Conservation (phyloP, 2,113 vertebrate species). For the Deroptyus accipitrinus region DNA sequence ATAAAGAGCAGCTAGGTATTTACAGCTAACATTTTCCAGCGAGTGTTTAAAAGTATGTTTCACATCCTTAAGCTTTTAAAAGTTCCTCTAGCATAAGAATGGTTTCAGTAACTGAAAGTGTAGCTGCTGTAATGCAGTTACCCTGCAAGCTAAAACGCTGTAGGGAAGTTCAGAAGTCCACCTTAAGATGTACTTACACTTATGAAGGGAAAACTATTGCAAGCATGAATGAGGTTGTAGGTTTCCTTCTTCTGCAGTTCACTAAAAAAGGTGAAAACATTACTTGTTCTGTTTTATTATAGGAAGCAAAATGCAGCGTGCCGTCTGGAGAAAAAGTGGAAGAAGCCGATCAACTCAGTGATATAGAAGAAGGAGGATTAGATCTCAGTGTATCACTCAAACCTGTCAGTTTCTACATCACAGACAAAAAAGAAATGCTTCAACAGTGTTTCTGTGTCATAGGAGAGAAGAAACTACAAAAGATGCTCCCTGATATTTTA, state of each 20-base stretch:
- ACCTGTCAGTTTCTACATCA: constrained; percentile 89
- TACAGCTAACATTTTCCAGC: background rate
- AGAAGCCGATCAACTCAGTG: constrained; percentile 83
- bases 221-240: background rate
- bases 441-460: constrained; percentile 92
- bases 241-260: background rate
- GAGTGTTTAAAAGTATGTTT: background rate
- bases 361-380: constrained; percentile 93
- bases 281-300: constrained; percentile 30
- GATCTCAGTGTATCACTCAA: constrained; percentile 87
- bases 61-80: background rate
- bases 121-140: background rate
- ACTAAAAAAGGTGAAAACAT: background rate
- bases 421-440: constrained; percentile 90
- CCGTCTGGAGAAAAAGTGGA: constrained; percentile 73
- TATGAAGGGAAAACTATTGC: background rate
- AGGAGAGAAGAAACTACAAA: constrained; percentile 90
- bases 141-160: background rate
- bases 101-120: background rate
- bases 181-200: background rate
- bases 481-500: constrained; percentile 93
- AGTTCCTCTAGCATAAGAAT: background rate
- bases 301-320: constrained; percentile 79
- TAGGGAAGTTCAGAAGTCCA: background rate
- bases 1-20: background rate